Conservation (phyloP, 53 echinoderm and acorn worm species). For the Echinometra lucunter region DNA sequence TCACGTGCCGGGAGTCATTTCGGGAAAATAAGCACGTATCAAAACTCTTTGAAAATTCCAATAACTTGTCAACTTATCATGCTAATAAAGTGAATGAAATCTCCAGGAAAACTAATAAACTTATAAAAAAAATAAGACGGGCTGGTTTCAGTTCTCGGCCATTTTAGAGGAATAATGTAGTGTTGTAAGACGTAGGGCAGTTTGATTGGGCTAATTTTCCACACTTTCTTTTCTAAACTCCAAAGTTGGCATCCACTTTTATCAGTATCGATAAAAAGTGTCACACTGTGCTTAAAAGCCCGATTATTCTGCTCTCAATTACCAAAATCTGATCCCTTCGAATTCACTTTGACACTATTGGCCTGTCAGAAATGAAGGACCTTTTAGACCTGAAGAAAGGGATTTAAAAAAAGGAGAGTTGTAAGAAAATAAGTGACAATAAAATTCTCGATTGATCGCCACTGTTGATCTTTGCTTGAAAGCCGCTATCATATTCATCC, state of each 20-base stretch:
- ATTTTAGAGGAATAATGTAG: too few species aligned
- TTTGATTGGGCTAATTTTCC: neutral
- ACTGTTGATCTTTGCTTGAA: conserved; percentile 44
- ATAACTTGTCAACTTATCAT: too few species aligned
- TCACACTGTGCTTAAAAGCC: conserved; percentile 31
- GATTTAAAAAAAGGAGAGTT: neutral
- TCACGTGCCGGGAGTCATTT: too few species aligned
- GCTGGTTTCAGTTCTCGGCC: too few species aligned
- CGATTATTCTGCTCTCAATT: conserved; percentile 9
- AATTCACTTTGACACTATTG: neutral
- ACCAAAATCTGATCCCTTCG: neutral
- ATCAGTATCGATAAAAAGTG: neutral
- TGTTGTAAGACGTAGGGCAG: neutral
- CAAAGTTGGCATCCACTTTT: neutral
- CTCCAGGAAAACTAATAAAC: too few species aligned
- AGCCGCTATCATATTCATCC: conserved; percentile 41
- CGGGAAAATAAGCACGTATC: too few species aligned
- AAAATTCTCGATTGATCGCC: conserved; percentile 40
- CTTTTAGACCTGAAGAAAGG: neutral
- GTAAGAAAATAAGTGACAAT: conserved; percentile 11
- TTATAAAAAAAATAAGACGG: too few species aligned
- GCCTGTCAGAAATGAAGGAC: neutral
- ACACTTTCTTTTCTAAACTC: neutral
- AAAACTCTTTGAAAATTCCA: too few species aligned
- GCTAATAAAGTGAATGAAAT: too few species aligned